Evolutionary conservation across 2,113 vertebrate genomes (phyloP), one percentile per base, ranked within the genome.

Genomic region (Eurystomus gularis): DNA sequence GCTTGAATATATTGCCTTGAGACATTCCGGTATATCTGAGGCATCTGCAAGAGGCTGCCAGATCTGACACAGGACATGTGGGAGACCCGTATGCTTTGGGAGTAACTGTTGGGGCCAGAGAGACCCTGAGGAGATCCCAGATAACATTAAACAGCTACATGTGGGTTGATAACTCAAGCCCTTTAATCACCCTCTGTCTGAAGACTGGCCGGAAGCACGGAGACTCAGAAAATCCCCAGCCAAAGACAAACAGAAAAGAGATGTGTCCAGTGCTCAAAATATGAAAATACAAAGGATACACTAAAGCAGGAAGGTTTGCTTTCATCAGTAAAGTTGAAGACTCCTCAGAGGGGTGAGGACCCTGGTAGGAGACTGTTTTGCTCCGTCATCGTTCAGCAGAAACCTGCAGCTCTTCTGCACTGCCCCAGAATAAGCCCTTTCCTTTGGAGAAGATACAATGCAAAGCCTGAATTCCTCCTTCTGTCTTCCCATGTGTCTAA

Each of bases 401-500:
- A 94, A 68, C 24, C 46, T 95, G 18, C 48, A 65, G 44, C 35
- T 68, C 64, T 42, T 49, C 72, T 39, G 21, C 65, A 6, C 6
- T 35, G 35, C 39, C 57, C 76, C 44, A 85, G 46, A 80, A 65
- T 0, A 2, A 90, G 17, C 52, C 57, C 17, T 60, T 62, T 68
- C 37, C 54, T 66, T 65, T 3, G 3, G 40, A 80, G 66, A 37
- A 85, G 17, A 17, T 3, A 18, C 3, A 19, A 13, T 0, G 0
- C 31, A 83, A 86, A 88, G 13, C 25, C 20, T 6, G 9, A 73
- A 49, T 62, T 72, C 46, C 48, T 72, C 5, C 42, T 42, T 65
- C 28, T 76, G 0, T 57, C 77, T 92, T 77, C 46, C 29, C 17
- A 11, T 37, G 8, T n/a, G n/a, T 13, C 48, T 61, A 70, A 71